Evolutionary conservation across 2,797 vertebrate genomes (phyloP), one percentile per base, ranked within the genome.

Genomic region (Sebastes trivittatus): DNA sequence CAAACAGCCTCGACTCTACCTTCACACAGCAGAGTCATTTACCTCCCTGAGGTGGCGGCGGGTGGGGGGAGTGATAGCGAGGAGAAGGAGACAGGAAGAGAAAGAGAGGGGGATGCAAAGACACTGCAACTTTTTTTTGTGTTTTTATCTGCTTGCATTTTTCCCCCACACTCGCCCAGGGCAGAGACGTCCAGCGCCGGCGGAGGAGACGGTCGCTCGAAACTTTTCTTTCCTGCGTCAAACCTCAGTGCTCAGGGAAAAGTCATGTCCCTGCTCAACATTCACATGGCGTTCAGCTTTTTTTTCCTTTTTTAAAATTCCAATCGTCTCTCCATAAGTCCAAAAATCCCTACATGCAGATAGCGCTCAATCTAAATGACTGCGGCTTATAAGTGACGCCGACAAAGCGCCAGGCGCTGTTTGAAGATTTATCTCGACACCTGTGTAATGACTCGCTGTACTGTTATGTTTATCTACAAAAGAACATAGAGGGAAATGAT

Each of bases 1-100:
- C 93, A 91, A 89, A 84, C 89, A 89, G 90, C 81, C 64, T 75
- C 72, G 65, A 74, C 83, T 83, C 72, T 83, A 34, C 77, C 84
- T 79, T 86, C 82, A 59, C 90, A 72, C 90, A 72, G 79, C 77
- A 62, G 78, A 89, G 86, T 85, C 87, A 82, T 87, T 89, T 85
- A 81, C 78, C 81, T 90, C 89, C 86, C 76, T 1, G 80, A 80
- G 83, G 78, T 70, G 78, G 55, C 9, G 65, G 69, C 27, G 55
- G 77, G 54, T 11, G 34, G 38, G 1, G 59, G 75, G 56, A 55
- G 75, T 22, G 81, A 84, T 78, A 61, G 70, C n/a, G 23, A 34
- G 16, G 75, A 75, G 72, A 54, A 67, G 80, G 80, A 74, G 79
- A 79, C 71, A 74, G 72, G 68, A 81, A 71, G 83, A 87, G 72